A percentile compares a stretch with the other conserved stretches of the same genome.
Conservation (phyloP, 2,797 vertebrate genomes). For the Tenualosa thibaudeaui region DNA sequence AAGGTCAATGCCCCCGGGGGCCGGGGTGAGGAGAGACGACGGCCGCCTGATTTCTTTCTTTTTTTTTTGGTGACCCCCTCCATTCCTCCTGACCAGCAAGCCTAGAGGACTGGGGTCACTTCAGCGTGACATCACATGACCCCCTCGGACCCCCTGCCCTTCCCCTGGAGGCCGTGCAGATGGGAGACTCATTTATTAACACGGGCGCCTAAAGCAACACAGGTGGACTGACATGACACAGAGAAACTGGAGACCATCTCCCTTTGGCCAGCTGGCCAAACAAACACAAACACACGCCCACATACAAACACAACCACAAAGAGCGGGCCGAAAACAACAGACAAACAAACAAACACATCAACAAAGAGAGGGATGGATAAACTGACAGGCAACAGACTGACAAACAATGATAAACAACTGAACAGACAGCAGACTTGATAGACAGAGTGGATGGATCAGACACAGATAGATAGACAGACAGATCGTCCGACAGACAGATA, state of each 20-base stretch:
- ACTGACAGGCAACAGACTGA: background rate
- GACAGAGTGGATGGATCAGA: background rate
- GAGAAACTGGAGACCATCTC: background rate
- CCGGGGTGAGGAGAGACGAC: background rate
- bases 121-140: background rate
- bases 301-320: too few relatives aligned
- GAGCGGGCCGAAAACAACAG: too few relatives aligned
- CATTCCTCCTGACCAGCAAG: background rate
- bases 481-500: too few relatives aligned
- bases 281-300: too few relatives aligned
- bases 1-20: conserved; percentile 57
- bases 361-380: background rate
- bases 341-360: background rate
- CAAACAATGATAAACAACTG: too few relatives aligned
- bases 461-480: background rate
- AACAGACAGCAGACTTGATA: background rate
- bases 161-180: background rate
- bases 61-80: background rate
- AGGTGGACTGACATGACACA: background rate
- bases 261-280: too few relatives aligned
- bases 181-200: background rate
- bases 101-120: background rate
- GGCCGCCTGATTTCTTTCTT: background rate
- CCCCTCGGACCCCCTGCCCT: background rate
- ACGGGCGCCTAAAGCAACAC: background rate